phyloP scores from a whole-genome alignment of 2,888 invertebrate species.

The Lithodes maja region DNA sequence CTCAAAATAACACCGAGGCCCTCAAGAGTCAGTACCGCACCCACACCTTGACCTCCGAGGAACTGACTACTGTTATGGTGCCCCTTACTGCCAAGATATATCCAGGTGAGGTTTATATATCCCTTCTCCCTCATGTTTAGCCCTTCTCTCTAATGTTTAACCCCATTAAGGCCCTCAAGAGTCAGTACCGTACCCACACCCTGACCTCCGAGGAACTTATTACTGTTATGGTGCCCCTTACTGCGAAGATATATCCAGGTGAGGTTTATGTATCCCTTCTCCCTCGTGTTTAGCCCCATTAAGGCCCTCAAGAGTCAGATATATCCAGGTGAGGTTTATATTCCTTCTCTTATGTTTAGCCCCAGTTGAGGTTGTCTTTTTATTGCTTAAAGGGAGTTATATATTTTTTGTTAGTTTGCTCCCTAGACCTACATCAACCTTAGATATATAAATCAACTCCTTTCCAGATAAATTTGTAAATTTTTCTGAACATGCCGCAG shows the following conservation, averaged over 20 bases:
- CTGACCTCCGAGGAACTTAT: conserved; percentile 49
- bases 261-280: no score
- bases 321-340: not conserved
- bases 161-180: conserved; percentile 3
- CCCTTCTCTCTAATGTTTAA: no score
- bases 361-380: no score
- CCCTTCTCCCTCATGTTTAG: no score
- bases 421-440: no score
- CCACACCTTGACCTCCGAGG: conserved; percentile 35
- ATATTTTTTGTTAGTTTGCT: no score
- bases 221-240: conserved; percentile 46
- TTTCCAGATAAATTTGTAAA: no score
- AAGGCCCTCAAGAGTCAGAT: conserved; percentile 38
- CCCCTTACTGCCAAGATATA: conserved; percentile 46
- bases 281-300: no score
- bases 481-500: no score
- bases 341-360: no score
- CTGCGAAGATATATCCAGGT: conserved; percentile 34
- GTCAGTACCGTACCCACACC: conserved; percentile 30
- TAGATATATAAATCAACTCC: no score
- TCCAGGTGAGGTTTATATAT: not conserved
- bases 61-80: conserved; percentile 49
- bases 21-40: conserved; percentile 44
- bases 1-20: conserved; percentile 1
- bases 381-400: no score